A percentile compares a stretch with the other conserved stretches of the same genome.
Evolutionary conservation across 2,888 invertebrate species (phyloP).

Genomic region (Stramonita haemastoma): DNA sequence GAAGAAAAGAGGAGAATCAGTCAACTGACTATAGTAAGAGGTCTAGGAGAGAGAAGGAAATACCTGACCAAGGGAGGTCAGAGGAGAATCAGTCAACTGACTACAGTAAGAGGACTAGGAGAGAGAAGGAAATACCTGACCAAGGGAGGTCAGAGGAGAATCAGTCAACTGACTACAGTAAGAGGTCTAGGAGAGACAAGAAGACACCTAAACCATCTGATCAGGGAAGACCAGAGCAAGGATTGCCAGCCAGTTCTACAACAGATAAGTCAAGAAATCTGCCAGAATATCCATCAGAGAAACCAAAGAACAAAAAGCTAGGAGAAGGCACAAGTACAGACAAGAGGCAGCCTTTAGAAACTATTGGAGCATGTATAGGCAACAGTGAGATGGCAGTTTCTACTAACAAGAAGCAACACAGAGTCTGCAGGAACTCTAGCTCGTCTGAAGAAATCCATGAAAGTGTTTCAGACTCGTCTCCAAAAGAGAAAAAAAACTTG

Average conservation of each 20-base stretch:
- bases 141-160: neutral
- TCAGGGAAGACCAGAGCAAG: neutral
- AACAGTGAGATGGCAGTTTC: neutral
- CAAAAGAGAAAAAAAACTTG: neutral
- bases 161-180: neutral
- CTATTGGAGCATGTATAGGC: neutral
- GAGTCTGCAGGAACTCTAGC: neutral
- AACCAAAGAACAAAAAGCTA: neutral
- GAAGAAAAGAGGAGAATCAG: neutral
- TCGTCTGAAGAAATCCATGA: neutral
- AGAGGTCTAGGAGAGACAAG: neutral
- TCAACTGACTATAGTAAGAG: neutral
- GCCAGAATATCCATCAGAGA: neutral
- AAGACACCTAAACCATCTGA: neutral
- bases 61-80: neutral
- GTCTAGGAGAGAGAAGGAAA: too few relatives aligned
- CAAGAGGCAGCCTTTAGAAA: neutral
- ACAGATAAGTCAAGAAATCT: neutral
- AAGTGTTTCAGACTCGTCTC: neutral
- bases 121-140: neutral
- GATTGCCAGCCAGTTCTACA: neutral
- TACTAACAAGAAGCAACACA: neutral
- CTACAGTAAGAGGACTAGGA: too few relatives aligned
- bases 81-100: neutral
- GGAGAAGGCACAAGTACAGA: neutral